Base-by-base conservation (phyloP, 23 tunicate genomes). In the Trididemnum miniatum region DNA sequence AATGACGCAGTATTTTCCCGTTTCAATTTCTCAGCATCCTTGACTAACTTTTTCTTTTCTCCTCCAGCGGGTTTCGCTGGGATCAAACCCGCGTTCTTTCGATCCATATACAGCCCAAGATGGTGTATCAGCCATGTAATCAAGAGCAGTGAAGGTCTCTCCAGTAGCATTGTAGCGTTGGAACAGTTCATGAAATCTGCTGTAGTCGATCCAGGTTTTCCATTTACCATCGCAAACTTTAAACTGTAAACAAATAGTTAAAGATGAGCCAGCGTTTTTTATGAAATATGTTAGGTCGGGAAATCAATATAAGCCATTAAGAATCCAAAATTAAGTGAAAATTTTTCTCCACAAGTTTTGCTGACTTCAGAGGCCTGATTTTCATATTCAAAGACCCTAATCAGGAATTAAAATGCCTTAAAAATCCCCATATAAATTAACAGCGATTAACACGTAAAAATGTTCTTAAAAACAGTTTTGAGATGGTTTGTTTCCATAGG, bases 171-270 rank as follows among this genome's bases (percentile, higher is more conserved):
- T 27, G 67, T 82, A 86, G 28, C 82, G 77, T 59, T 91, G 97
- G 51, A 83, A 86, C 69, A 91, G 80, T 71, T 91, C 91, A 63
- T 91, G 97, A 52, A 91, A 91, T 24, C 84, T 64, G 36, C 78
- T 50, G 67, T 91, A 91, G 37, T 91, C 83, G 18, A 91, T 91
- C 97, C 97, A 91, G 12, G 97, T 91, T n/a, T 71, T 39, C 97
- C 97, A 91, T 31, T 67, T 57, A n/a, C 79, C 90, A 24, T 86
- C 30, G 9, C 24, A 9, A 26, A 23, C n/a, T 80, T 80, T 86
- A 65, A 86, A 77, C 82, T 77, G 25, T 51, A 77, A 73, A 38
- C 37, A 73, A 15, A 7, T 44, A 44, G n/a, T n/a, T n/a, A n/a
- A n/a, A n/a, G n/a, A n/a, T n/a, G n/a, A n/a, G n/a, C n/a, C n/a